Evolutionary conservation across 2,797 vertebrate species (phyloP).

Genomic region (Gymnodraco acuticeps): DNA sequence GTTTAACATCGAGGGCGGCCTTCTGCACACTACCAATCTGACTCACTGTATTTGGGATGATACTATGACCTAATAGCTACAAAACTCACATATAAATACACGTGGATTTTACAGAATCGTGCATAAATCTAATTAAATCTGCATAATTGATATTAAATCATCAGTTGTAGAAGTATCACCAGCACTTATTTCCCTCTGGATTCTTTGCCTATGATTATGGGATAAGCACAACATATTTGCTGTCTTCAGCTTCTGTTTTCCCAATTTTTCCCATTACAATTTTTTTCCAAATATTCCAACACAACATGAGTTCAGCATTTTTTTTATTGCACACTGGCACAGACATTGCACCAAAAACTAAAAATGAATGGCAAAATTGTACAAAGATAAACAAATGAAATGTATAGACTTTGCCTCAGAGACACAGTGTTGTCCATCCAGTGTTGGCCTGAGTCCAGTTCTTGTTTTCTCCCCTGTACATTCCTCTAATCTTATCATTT

Average conservation of each 20-base stretch:
- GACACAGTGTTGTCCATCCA: neutral
- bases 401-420: neutral
- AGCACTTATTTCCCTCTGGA: neutral
- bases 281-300: too few species aligned
- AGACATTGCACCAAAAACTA: too few species aligned
- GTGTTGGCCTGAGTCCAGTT: neutral
- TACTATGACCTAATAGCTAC: conserved; percentile 48
- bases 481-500: conserved; percentile 42
- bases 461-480: conserved; percentile 9
- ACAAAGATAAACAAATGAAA: neutral
- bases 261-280: too few species aligned
- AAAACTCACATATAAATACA: conserved; percentile 30
- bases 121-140: neutral
- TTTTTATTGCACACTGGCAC: neutral
- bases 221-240: too few species aligned
- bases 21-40: conserved; percentile 45
- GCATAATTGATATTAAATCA: neutral
- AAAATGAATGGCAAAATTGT: too few species aligned
- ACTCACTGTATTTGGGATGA: conserved; percentile 53
- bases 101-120: neutral
- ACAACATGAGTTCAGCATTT: too few species aligned
- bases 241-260: too few species aligned
- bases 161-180: neutral
- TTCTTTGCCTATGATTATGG: neutral
- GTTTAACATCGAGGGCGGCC: conserved; percentile 59